Base-by-base conservation (phyloP, 2,113 vertebrate species). In the Sinocyclocheilus grahami region DNA sequence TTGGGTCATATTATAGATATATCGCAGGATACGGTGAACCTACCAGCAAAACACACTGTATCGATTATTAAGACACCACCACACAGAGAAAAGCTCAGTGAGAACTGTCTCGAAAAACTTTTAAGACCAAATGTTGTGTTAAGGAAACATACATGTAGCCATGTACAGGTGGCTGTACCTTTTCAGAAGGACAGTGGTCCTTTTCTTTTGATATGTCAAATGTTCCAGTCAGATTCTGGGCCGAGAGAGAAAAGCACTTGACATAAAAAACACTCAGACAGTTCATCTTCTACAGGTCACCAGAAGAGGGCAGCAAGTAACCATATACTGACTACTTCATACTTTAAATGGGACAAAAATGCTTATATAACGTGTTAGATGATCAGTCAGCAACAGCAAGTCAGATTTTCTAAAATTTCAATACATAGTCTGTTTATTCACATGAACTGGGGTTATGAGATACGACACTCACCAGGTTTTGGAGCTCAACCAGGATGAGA, bases 191-290 rank as follows among this genome's bases (percentile, higher is more conserved):
- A 89, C 95, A 95, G 48, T 72, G 86, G 81, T 94, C 90, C 89
- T 87, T 93, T 81, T 87, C 91, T 87, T 88, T 93, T 18, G 90
- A 79, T 14, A 63, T 46, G 14, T 88, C 86, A 3, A 60, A 74
- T 3, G 91, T 74, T 63, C 30, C 91, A n/a, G 92, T 93, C 87
- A 95, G 84, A 91, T 94, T 95, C 95, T 95, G 87, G 6, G 5
- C 83, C 86, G n/a, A 46, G 16, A 89, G 33, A 62, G 20, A 74
- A 46, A 46, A 10, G 42, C 42, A 42, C 37, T 42, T 42, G 42
- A 8, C 42, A 42, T 42, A 27, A 27, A 9, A 72, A 39, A 37
- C 69, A 71, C 9, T 71, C 30, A 71, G 4, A 9, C 7, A 22
- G 30, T 71, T 20, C 9, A 60, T 18, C 37, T 39, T 46, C 42